Evolutionary conservation across 2,113 vertebrate species (phyloP).

Genomic region (Nothoprocta pentlandii): DNA sequence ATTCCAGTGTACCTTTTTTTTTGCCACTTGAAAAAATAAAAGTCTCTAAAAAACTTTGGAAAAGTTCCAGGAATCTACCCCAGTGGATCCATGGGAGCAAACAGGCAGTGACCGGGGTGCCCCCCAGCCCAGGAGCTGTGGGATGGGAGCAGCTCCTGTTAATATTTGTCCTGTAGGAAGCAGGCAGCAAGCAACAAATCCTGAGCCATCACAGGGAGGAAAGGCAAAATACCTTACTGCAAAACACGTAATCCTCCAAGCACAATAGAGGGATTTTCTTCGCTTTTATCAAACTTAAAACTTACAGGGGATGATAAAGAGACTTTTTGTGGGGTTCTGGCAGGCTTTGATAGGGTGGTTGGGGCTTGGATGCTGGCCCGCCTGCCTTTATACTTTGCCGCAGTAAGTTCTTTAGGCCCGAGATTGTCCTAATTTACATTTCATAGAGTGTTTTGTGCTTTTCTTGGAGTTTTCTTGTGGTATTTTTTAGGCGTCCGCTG

Average conservation of each 20-base stretch:
- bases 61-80: not conserved
- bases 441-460: not conserved
- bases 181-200: not conserved
- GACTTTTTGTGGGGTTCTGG: not conserved
- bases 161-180: not conserved
- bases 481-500: not conserved
- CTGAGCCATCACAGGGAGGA: not conserved
- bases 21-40: not conserved
- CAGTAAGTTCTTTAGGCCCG: not conserved
- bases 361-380: not conserved
- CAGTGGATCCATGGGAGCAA: not conserved
- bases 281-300: not conserved
- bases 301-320: not conserved
- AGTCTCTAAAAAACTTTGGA: not conserved
- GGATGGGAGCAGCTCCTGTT: not conserved
- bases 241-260: not conserved
- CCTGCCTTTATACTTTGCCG: not conserved
- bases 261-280: not conserved
- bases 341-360: not conserved
- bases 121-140: too few species aligned
- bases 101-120: not conserved
- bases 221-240: not conserved
- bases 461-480: not conserved
- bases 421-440: not conserved
- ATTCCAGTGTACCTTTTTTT: not conserved